These are phyloP conservation scores for Lindbergichthys nudifrons DNA, from an alignment of 2,797 vertebrate species.

Conservation along the genomic window DNA sequence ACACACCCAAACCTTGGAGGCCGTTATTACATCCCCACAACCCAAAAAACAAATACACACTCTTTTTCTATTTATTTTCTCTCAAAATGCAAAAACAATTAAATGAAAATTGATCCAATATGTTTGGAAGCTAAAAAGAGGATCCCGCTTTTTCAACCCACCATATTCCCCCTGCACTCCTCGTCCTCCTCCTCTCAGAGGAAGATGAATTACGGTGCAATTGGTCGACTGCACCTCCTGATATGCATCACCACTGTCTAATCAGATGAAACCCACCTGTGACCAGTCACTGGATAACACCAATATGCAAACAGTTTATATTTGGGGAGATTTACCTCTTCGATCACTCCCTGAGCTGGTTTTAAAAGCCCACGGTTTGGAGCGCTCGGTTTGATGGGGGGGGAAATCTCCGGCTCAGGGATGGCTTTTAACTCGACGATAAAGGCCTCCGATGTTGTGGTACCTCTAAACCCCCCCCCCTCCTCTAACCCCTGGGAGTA, in stretches of 20 bases:
- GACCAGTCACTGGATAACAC: constrained; percentile 69
- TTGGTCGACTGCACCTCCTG: constrained; percentile 66
- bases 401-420: constrained; percentile 63
- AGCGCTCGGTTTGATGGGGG: constrained; percentile 64
- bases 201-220: constrained; percentile 74
- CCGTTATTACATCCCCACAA: constrained; percentile 29
- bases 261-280: constrained; percentile 82
- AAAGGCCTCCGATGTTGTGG: constrained; percentile 72
- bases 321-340: constrained; percentile 62
- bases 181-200: constrained; percentile 55
- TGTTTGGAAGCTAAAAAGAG: constrained; percentile 32
- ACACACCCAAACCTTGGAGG: constrained; percentile 44
- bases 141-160: constrained; percentile 36
- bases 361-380: constrained; percentile 58
- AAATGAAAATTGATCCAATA: constrained; percentile 15
- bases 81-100: constrained; percentile 28
- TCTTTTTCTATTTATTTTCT: constrained; percentile 2
- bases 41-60: constrained; percentile 38
- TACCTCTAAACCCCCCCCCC: constrained; percentile 58
- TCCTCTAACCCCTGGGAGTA: constrained; percentile 74
- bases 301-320: constrained; percentile 75
- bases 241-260: constrained; percentile 77
- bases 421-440: constrained; percentile 75
- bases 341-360: constrained; percentile 52
- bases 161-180: constrained; percentile 39